Conservation (phyloP, 2,113 vertebrate species). For the Asarcornis scutulata region DNA sequence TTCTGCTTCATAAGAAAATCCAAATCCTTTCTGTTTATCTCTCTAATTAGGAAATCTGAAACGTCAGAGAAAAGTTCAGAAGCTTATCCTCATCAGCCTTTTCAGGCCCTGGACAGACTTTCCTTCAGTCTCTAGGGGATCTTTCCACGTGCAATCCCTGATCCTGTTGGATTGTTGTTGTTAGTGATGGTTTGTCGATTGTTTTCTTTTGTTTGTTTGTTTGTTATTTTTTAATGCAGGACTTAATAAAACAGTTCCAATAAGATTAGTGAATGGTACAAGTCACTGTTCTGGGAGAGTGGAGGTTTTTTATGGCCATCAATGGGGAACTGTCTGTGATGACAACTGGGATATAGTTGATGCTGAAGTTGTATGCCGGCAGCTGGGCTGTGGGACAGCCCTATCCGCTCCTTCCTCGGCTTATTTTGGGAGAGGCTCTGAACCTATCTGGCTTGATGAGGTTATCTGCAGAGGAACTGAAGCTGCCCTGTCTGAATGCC, state of each 20-base stretch:
- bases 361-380: constrained; percentile 63
- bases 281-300: constrained; percentile 69
- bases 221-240: neutral
- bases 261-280: constrained; percentile 66
- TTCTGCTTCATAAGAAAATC: neutral
- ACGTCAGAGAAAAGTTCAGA: neutral
- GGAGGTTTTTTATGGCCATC: constrained; percentile 59
- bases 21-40: neutral
- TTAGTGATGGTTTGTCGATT: neutral
- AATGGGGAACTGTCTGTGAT: constrained; percentile 74
- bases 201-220: neutral
- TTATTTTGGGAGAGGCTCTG: constrained; percentile 62
- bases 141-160: neutral
- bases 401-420: constrained; percentile 5
- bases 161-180: neutral
- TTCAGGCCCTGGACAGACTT: neutral
- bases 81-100: neutral
- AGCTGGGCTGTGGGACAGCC: constrained; percentile 58
- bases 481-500: constrained; percentile 50
- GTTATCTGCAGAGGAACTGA: constrained; percentile 69
- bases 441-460: constrained; percentile 72
- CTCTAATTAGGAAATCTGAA: neutral
- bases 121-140: neutral
- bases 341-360: constrained; percentile 65
- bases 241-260: neutral